Evolutionary conservation across 2,888 invertebrate genomes (phyloP).

Genomic region (Patella ulyssiponensis): DNA sequence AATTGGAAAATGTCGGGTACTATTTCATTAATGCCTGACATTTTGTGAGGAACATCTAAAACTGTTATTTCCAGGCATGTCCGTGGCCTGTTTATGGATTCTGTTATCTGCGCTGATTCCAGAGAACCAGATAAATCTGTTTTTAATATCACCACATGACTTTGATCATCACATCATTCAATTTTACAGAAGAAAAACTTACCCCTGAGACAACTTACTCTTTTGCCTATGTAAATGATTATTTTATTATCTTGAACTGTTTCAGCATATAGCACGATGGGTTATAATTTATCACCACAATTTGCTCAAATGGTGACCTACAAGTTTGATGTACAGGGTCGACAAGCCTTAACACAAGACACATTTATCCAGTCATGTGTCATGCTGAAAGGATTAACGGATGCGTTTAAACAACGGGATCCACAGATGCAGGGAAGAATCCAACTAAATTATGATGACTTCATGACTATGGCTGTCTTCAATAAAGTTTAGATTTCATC

Average conservation of each 20-base stretch:
- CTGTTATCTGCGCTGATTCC: too few relatives aligned
- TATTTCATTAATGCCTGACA: too few relatives aligned
- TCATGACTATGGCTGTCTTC: constrained; percentile 83
- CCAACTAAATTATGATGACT: constrained; percentile 91
- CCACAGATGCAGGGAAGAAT: constrained; percentile 86
- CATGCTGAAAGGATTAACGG: constrained; percentile 82
- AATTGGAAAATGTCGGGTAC: too few relatives aligned
- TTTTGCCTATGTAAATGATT: neutral
- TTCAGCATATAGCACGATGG: constrained; percentile 88
- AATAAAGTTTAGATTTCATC: constrained; percentile 48
- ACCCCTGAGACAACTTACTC: neutral
- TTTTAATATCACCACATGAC: too few relatives aligned
- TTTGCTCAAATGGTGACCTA: constrained; percentile 83
- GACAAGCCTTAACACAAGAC: constrained; percentile 83
- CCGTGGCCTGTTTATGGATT: too few relatives aligned
- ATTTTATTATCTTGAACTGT: constrained; percentile 26
- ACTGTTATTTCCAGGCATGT: too few relatives aligned
- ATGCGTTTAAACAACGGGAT: constrained; percentile 88
- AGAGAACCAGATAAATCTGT: too few relatives aligned
- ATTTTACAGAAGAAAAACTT: neutral
- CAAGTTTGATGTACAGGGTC: constrained; percentile 79
- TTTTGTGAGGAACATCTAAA: too few relatives aligned
- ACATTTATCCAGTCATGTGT: constrained; percentile 91
- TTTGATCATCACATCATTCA: too few relatives aligned
- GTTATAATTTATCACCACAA: constrained; percentile 85